Conservation (phyloP, 1,140 invertebrate species). For the Sarcophaga peregrina region DNA sequence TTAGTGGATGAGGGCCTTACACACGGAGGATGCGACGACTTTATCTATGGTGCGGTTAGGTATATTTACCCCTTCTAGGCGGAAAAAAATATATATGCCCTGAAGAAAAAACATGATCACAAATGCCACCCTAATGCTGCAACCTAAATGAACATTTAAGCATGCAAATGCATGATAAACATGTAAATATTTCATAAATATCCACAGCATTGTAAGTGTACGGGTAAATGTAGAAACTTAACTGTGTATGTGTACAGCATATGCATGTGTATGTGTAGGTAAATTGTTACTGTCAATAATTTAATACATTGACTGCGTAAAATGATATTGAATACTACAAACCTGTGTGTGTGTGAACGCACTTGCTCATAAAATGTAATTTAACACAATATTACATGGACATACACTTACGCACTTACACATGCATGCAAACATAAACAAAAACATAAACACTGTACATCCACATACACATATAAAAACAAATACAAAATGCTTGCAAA, state of each 20-base stretch:
- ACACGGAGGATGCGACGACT: too few relatives aligned
- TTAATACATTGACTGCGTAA: constrained; percentile 26
- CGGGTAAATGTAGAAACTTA: too few relatives aligned
- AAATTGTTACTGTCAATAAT: constrained; percentile 10
- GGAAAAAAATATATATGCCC: too few relatives aligned
- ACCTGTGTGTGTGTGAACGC: neutral
- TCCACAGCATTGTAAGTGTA: neutral
- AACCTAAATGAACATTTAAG: neutral
- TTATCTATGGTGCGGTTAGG: too few relatives aligned
- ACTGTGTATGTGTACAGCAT: neutral
- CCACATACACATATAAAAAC: neutral
- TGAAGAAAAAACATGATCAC: too few relatives aligned
- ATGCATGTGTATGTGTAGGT: neutral
- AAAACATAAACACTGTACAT: neutral
- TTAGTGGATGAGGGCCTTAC: too few relatives aligned
- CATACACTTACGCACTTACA: neutral
- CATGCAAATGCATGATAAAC: neutral
- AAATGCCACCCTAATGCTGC: too few relatives aligned
- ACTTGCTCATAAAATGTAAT: neutral
- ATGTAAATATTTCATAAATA: neutral
- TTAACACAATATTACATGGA: neutral
- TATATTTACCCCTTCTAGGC: too few relatives aligned
- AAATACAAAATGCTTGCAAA: too few relatives aligned
- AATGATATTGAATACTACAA: constrained; percentile 18
- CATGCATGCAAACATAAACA: neutral